Evolutionary conservation across 2,113 vertebrate species (phyloP).

Genomic region (Semnopithecus entellus): DNA sequence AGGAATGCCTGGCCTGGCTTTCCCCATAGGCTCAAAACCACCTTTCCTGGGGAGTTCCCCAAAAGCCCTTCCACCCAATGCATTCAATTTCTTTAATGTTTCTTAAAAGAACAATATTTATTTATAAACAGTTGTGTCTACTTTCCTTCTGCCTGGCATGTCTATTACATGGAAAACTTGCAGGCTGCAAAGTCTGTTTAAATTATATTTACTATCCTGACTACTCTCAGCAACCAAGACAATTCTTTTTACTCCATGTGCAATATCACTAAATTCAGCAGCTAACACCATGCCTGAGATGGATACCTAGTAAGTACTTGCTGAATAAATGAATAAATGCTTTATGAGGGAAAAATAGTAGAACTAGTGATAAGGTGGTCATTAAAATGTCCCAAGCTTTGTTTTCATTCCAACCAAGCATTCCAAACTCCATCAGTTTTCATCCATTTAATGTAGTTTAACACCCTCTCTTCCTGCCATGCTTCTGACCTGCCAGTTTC

Average conservation of each 20-base stretch:
- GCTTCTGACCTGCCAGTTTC: not conserved
- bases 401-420: not conserved
- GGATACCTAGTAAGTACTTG: not conserved
- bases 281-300: not conserved
- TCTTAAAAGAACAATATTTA: not conserved
- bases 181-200: not conserved
- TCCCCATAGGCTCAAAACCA: not conserved
- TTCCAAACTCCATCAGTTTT: not conserved
- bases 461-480: not conserved
- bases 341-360: not conserved
- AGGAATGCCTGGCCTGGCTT: not conserved
- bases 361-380: not conserved
- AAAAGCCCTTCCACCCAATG: not conserved
- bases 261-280: not conserved
- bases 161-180: not conserved
- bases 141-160: not conserved
- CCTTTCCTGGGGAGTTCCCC: not conserved
- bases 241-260: not conserved
- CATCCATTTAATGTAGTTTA: not conserved
- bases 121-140: not conserved
- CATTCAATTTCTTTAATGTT: not conserved
- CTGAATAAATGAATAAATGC: not conserved
- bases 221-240: not conserved
- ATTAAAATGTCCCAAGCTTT: slow-evolving; percentile 4
- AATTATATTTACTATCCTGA: not conserved